Percentiles rank a stretch among this genome's conserved stretches.
phyloP scores from a whole-genome alignment of 1,140 invertebrate species.

The Periplaneta americana region DNA sequence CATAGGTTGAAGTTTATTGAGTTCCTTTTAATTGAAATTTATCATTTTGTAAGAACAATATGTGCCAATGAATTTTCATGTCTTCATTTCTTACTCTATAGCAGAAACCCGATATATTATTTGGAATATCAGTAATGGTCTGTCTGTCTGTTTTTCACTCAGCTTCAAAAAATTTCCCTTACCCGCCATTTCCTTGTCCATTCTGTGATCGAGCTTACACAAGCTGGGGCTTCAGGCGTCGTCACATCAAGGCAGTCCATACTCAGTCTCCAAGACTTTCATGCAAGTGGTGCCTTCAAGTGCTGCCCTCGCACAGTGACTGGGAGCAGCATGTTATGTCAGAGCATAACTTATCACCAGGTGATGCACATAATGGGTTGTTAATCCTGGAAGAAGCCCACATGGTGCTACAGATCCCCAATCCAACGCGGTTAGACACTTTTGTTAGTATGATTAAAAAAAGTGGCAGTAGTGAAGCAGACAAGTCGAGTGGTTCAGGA shows the following conservation, averaged over 20 bases:
- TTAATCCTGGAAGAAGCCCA: conserved; percentile 57
- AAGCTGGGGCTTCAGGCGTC: conserved; percentile 55
- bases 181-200: conserved; percentile 52
- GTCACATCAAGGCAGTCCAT: conserved; percentile 57
- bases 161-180: conserved; percentile 17
- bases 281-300: conserved; percentile 51
- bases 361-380: conserved; percentile 51
- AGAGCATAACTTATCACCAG: conserved; percentile 47
- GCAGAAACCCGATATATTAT: too few relatives aligned
- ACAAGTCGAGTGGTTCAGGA: background rate
- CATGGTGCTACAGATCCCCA: conserved; percentile 48
- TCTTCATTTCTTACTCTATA: too few relatives aligned
- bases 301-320: conserved; percentile 47
- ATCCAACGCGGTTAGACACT: conserved; percentile 38
- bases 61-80: too few relatives aligned
- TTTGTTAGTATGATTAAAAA: conserved; percentile 33
- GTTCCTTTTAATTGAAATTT: too few relatives aligned
- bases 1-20: too few relatives aligned
- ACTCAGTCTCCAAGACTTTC: conserved; percentile 43
- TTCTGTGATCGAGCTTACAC: conserved; percentile 58
- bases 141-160: background rate
- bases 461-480: background rate
- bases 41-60: too few relatives aligned
- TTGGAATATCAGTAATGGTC: background rate
- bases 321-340: conserved; percentile 53